Evolutionary conservation across 2,888 invertebrate genomes (phyloP).

Genomic region (Erebia aethiops): DNA sequence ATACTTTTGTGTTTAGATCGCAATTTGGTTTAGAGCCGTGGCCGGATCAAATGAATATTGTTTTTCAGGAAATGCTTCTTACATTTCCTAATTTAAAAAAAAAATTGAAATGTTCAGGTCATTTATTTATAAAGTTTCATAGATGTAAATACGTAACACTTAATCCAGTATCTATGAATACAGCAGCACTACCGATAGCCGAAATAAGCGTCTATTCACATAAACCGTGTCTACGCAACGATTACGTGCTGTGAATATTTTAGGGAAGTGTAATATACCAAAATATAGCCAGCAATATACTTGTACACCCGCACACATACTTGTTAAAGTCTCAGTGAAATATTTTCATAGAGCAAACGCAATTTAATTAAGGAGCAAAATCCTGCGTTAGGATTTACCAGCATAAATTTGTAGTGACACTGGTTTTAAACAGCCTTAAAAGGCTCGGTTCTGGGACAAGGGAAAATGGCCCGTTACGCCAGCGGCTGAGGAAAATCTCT

Average conservation of each 20-base stretch:
- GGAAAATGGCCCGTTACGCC: conserved; percentile 28
- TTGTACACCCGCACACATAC: conserved; percentile 9
- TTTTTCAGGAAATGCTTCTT: too few relatives aligned
- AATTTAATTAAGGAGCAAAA: conserved; percentile 34
- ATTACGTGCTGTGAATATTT: conserved; percentile 4
- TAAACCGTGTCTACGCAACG: background rate
- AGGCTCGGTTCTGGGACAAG: conserved; percentile 24
- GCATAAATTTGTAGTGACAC: conserved; percentile 33
- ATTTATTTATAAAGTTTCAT: background rate
- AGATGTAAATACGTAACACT: background rate
- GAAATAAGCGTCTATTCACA: background rate
- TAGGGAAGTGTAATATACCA: background rate
- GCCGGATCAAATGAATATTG: too few relatives aligned
- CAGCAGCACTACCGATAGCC: background rate
- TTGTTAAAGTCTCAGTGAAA: conserved; percentile 17
- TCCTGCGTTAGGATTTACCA: conserved; percentile 14
- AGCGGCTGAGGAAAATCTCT: conserved; percentile 25
- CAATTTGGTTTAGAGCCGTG: too few relatives aligned
- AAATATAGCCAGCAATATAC: conserved; percentile 1
- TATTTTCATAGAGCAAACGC: conserved; percentile 9
- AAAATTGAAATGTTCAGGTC: background rate
- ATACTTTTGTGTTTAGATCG: too few relatives aligned
- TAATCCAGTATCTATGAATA: background rate
- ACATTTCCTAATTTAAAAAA: too few relatives aligned
- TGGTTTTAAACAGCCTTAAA: conserved; percentile 32